Base-by-base conservation (phyloP, 2,797 vertebrate species). In the Halcyon smyrnensis region DNA sequence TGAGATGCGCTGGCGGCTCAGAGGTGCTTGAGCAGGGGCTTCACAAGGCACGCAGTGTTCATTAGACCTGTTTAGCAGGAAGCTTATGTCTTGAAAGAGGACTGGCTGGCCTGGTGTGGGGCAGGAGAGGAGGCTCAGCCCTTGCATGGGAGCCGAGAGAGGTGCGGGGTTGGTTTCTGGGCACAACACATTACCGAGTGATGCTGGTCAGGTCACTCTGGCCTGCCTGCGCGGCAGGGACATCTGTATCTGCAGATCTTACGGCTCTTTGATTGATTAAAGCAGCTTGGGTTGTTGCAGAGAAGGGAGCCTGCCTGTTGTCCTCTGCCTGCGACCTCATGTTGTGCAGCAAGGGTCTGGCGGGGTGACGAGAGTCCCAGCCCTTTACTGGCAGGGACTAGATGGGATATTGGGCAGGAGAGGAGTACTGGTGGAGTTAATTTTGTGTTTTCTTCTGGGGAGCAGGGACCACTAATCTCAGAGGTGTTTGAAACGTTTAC, bases 51-150 rank as follows among this genome's bases (percentile, higher is more conserved):
- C 14, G 1, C 0, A 0, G 62, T 1, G 0, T 74, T 92, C 59
- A 36, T 82, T 50, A 93, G 93, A 94, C 91, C 85, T 84, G 93
- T 96, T 96, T 32, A 76, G 67, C 96, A 94, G 85, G 96, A 97
- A 95, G 71, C 64, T 59, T 75, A 15, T 0, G 0, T 43, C 65
- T 92, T 0, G 0, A 9, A 36, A 86, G 50, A 24, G 18, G 74
- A 23, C 50, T 57, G 74, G 25, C 83, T 54, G 51, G 64, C 32
- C 36, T 56, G 30, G 32, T 19, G 37, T 1, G 5, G 82, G 91
- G 34, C 15, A 25, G 78, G 71, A 50, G 62, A 68, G 45, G 2
- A 1, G 50, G 68, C 87, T 80, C 60, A 67, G 75, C 91, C 50
- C 41, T 81, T 24, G n/a, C 1, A 1, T 4, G 0, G 67, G n/a